Evolutionary conservation across 1,140 invertebrate species (phyloP).

Genomic region (Zaprionus inermis): DNA sequence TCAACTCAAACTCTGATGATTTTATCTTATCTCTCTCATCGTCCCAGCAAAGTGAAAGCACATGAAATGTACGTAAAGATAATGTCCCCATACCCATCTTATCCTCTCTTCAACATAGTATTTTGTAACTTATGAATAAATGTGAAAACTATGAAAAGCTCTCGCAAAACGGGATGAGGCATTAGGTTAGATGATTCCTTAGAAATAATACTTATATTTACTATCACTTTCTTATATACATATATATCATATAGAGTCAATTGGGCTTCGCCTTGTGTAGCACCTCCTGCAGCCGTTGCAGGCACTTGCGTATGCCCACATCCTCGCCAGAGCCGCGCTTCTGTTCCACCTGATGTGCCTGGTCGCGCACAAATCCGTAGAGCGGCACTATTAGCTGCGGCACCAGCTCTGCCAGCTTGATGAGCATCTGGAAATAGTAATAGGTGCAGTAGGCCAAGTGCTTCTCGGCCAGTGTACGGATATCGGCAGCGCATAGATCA

Average conservation of each 20-base stretch:
- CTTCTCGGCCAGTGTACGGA: constrained; percentile 69
- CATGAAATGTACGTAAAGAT: constrained; percentile 1
- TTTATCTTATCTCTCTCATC: not conserved
- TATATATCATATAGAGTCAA: not conserved
- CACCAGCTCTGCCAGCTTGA: constrained; percentile 63
- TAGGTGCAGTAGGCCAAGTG: constrained; percentile 81
- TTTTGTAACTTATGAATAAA: constrained; percentile 27
- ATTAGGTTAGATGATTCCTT: no score
- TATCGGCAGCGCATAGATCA: constrained; percentile 41
- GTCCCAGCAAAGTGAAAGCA: not conserved
- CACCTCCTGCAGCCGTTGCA: constrained; percentile 61
- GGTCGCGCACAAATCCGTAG: constrained; percentile 48
- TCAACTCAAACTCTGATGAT: not conserved
- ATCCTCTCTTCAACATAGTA: not conserved
- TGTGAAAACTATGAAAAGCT: not conserved
- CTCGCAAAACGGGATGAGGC: not conserved
- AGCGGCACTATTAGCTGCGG: constrained; percentile 45
- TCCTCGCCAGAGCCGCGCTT: constrained; percentile 82
- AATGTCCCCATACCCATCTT: not conserved
- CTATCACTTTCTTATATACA: not conserved
- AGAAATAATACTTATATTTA: not conserved
- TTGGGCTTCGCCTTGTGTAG: constrained; percentile 6
- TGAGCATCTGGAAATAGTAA: constrained; percentile 79
- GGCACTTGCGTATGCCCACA: constrained; percentile 74
- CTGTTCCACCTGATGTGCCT: constrained; percentile 68